Evolutionary conservation across 1,140 invertebrate genomes (phyloP).

Genomic region (Leptinotarsa defecta): DNA sequence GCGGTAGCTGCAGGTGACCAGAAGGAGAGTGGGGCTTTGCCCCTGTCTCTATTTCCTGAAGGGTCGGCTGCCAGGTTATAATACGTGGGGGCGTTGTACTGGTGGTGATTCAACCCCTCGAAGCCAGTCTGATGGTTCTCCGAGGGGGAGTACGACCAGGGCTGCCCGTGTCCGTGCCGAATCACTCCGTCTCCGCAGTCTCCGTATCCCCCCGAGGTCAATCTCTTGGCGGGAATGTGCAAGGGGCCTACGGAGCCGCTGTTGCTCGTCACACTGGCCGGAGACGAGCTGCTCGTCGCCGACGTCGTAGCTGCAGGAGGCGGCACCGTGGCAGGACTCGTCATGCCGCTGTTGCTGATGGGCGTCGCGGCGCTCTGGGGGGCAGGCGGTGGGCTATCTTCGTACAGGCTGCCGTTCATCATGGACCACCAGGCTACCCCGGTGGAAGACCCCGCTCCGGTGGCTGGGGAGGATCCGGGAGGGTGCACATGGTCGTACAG

Average conservation of each 20-base stretch:
- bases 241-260: constrained; percentile 68
- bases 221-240: constrained; percentile 82
- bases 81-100: constrained; percentile 75
- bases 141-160: constrained; percentile 71
- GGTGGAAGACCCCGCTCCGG: constrained; percentile 76
- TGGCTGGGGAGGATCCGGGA: constrained; percentile 75
- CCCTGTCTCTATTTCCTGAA: constrained; percentile 63
- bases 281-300: constrained; percentile 71
- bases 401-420: constrained; percentile 79
- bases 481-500: constrained; percentile 82
- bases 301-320: constrained; percentile 61
- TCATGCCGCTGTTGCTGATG: constrained; percentile 59
- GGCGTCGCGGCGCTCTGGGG: constrained; percentile 61
- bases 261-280: constrained; percentile 68
- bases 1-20: constrained; percentile 65
- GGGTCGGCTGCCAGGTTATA: constrained; percentile 75
- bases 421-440: constrained; percentile 80
- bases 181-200: constrained; percentile 71
- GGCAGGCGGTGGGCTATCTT: constrained; percentile 71
- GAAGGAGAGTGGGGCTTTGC: constrained; percentile 69
- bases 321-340: constrained; percentile 59
- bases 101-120: constrained; percentile 70
- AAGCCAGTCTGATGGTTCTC: constrained; percentile 67
- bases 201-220: constrained; percentile 63
- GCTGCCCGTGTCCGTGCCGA: constrained; percentile 72